Evolutionary conservation across 2,888 invertebrate genomes (phyloP).

Genomic region (Drosophila ustulata): DNA sequence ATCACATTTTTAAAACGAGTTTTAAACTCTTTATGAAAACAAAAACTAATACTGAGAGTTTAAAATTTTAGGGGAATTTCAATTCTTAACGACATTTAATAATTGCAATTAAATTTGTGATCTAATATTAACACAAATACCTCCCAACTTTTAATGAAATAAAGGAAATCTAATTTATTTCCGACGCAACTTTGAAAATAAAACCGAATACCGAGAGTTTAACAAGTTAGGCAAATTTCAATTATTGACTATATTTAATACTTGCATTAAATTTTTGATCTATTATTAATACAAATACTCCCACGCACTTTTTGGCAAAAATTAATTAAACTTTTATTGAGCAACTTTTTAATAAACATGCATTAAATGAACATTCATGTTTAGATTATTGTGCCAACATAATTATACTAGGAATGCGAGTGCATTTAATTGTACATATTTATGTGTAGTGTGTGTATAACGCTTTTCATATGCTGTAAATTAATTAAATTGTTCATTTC

Average conservation of each 20-base stretch:
- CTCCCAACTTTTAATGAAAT: too few relatives aligned
- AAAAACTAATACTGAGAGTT: too few relatives aligned
- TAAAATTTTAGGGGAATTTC: too few relatives aligned
- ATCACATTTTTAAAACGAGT: too few relatives aligned
- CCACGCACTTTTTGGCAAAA: not conserved
- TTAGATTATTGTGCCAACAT: constrained; percentile 9
- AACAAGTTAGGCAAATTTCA: not conserved
- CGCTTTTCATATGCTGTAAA: constrained; percentile 43
- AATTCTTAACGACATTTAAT: too few relatives aligned
- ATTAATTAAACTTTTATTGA: constrained; percentile 1
- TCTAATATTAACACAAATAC: too few relatives aligned
- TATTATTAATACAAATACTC: not conserved
- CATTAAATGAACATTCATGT: constrained; percentile 4
- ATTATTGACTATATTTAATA: not conserved
- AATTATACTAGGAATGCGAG: constrained; percentile 14
- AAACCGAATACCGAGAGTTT: too few relatives aligned
- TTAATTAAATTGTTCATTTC: constrained; percentile 73
- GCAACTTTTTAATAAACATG: not conserved
- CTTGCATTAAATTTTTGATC: not conserved
- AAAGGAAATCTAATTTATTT: too few relatives aligned
- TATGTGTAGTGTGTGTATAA: not conserved
- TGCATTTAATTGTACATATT: not conserved
- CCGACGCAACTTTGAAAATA: too few relatives aligned
- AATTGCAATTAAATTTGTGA: too few relatives aligned
- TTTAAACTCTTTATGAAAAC: too few relatives aligned